Percentiles rank a stretch among this genome's conserved stretches.
These are phyloP conservation scores for Drosophila neonasuta DNA, from an alignment of 2,888 invertebrate genomes.

Conservation along the genomic window DNA sequence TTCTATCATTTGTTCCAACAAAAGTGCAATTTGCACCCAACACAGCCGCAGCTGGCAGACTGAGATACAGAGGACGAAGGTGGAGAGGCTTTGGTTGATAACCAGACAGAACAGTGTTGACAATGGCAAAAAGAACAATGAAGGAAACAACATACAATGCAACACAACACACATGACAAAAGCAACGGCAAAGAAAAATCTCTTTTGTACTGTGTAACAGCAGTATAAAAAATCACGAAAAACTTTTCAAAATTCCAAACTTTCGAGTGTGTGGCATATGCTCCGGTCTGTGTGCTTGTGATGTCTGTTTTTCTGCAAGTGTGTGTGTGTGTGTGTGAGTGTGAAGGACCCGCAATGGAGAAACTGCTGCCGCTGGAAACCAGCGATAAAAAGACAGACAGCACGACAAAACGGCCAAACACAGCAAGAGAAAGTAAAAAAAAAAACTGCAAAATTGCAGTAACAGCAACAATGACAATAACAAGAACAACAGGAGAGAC, in stretches of 20 bases:
- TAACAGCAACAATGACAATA: slow-evolving; percentile 40
- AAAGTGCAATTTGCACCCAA: slow-evolving; percentile 78
- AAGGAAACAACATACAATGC: slow-evolving; percentile 45
- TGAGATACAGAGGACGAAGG: not conserved
- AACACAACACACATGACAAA: slow-evolving; percentile 51
- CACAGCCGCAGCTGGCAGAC: slow-evolving; percentile 59
- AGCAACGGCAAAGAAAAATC: slow-evolving; percentile 64
- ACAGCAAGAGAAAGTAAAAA: slow-evolving; percentile 52
- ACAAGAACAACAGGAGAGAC: slow-evolving; percentile 41
- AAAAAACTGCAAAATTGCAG: slow-evolving; percentile 70
- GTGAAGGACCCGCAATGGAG: slow-evolving; percentile 23
- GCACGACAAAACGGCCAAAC: slow-evolving; percentile 21
- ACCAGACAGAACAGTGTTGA: slow-evolving; percentile 69
- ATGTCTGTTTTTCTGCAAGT: not conserved
- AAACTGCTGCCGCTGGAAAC: slow-evolving; percentile 41
- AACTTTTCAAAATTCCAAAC: slow-evolving; percentile 65
- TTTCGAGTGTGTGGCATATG: slow-evolving; percentile 64
- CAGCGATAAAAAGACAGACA: slow-evolving; percentile 66
- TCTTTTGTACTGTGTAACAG: slow-evolving; percentile 67
- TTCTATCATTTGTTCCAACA: slow-evolving; percentile 73
- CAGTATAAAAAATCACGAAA: slow-evolving; percentile 66
- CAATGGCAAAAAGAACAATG: slow-evolving; percentile 62
- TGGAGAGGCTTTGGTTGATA: slow-evolving; percentile 24
- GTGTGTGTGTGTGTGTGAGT: slow-evolving; percentile 1
- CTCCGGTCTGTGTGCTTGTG: slow-evolving; percentile 18